A percentile compares a stretch with the other conserved stretches of the same genome.
Conservation (phyloP, 2,797 vertebrate genomes). For the Danio kyathit region DNA sequence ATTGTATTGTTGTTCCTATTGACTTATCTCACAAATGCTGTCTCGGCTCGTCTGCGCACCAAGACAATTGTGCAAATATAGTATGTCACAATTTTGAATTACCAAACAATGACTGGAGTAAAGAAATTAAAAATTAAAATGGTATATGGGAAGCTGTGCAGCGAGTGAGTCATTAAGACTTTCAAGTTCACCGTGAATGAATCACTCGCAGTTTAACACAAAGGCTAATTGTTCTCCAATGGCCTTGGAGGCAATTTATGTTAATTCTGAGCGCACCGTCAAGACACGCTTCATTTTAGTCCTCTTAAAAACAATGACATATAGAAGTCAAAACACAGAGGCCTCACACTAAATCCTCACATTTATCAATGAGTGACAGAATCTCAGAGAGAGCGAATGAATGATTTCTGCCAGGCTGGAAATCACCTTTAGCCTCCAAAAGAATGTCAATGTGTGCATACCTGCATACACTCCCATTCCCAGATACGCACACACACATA, state of each 20-base stretch:
- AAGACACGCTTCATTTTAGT: conserved; percentile 65
- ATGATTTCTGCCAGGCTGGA: conserved; percentile 21
- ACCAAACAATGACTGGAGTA: conserved; percentile 11
- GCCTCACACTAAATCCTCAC: conserved; percentile 68
- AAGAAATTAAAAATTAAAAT: conserved; percentile 18
- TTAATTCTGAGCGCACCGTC: conserved; percentile 61
- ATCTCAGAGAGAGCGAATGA: conserved; percentile 67
- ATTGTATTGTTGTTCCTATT: neutral
- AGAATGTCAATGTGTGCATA: conserved; percentile 44
- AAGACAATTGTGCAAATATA: conserved; percentile 21
- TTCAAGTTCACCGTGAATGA: conserved; percentile 56
- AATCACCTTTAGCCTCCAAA: conserved; percentile 47
- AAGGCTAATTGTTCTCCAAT: conserved; percentile 73
- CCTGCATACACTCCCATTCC: conserved; percentile 14
- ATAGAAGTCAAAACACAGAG: conserved; percentile 70
- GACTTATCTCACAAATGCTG: conserved; percentile 16
- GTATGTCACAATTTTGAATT: conserved; percentile 25
- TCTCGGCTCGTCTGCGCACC: neutral
- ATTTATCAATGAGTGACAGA: conserved; percentile 72
- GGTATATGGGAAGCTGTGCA: conserved; percentile 13
- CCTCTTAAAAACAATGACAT: conserved; percentile 68
- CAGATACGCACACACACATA: neutral
- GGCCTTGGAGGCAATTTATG: conserved; percentile 67
- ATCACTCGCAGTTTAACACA: conserved; percentile 67
- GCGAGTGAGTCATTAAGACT: conserved; percentile 26